These are phyloP conservation scores for Thera britannica DNA, from an alignment of 2,888 invertebrate genomes.

Conservation along the genomic window DNA sequence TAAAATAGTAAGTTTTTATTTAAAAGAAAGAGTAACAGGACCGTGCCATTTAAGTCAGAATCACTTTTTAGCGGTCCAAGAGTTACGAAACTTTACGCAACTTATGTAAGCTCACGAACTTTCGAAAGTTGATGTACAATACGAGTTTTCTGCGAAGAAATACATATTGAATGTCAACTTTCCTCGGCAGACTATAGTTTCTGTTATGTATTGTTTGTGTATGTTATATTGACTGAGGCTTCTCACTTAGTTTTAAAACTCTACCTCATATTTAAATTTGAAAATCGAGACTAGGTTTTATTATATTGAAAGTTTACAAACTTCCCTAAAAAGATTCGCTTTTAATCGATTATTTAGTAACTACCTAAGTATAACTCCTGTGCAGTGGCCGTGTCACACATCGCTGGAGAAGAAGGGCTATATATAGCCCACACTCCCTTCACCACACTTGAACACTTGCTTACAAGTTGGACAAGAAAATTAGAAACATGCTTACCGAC, in stretches of 20 bases:
- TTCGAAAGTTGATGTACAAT: conserved; percentile 50
- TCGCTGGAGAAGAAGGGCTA: conserved; percentile 66
- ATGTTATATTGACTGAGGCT: too few species aligned
- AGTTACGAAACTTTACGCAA: conserved; percentile 31
- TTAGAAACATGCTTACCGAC: conserved; percentile 1
- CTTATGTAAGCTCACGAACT: conserved; percentile 44
- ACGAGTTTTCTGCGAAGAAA: conserved; percentile 38
- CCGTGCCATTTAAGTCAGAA: neutral
- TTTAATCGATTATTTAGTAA: conserved; percentile 56
- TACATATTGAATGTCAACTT: conserved; percentile 56
- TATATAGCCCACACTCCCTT: conserved; percentile 61
- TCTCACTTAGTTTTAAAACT: neutral
- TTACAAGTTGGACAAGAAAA: conserved; percentile 17
- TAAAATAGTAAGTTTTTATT: neutral
- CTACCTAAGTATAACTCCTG: conserved; percentile 59
- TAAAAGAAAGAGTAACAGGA: neutral
- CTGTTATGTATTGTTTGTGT: conserved; percentile 28
- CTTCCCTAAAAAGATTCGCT: conserved; percentile 8
- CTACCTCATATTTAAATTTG: neutral
- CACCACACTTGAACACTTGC: conserved; percentile 11
- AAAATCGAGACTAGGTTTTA: too few species aligned
- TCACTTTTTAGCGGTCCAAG: conserved; percentile 16
- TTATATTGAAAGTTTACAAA: neutral
- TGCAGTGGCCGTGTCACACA: conserved; percentile 62
- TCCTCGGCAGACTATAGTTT: conserved; percentile 42